Base-by-base conservation (phyloP, 2,888 invertebrate genomes). In the Parnassius mnemosyne region DNA sequence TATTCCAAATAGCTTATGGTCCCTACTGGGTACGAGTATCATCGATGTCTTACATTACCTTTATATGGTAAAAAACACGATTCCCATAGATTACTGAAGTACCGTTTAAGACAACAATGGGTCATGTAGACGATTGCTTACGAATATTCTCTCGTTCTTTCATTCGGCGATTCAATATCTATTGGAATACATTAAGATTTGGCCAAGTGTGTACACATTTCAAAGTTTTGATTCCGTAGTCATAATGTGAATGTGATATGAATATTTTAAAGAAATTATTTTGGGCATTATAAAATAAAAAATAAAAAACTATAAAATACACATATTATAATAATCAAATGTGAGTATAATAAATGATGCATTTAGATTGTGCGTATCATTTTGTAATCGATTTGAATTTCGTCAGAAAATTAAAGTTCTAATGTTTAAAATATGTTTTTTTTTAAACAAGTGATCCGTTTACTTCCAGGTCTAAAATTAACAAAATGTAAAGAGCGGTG, bases 101-200 rank as follows among this genome's bases (percentile, higher is more conserved):
- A 63, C 63, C 55, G 63, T 53, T 63, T 56, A 56, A 58, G 20
- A 63, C 51, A 59, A 63, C 63, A 63, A 63, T 63, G 60, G 59
- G 16, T 60, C 51, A 56, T 59, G 53, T 43, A 60, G 56, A 59
- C 60, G 52, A 55, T 55, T 11, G 55, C 50, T 53, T 12, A 44
- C 43, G 59, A 20, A 57, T 53, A 57, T 53, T 54, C 54, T 58
- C 46, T 20, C 55, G 60, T 63, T 63, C 59, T 59, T 62, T 56
- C 46, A 54, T 56, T 16, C 20, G 16, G 25, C 56, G 52, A 56
- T 53, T 60, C 59, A 55, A 53, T 60, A 53, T 63, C 63, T 49
- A 51, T 63, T 60, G 46, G 63, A 63, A 60, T 63, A 52, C 11
- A 63, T 59, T 59, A 52, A 52, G 11, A 41, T 34, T 46, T 41